Base-by-base conservation (phyloP, 2,888 invertebrate genomes). In the Drosophila rellima region DNA sequence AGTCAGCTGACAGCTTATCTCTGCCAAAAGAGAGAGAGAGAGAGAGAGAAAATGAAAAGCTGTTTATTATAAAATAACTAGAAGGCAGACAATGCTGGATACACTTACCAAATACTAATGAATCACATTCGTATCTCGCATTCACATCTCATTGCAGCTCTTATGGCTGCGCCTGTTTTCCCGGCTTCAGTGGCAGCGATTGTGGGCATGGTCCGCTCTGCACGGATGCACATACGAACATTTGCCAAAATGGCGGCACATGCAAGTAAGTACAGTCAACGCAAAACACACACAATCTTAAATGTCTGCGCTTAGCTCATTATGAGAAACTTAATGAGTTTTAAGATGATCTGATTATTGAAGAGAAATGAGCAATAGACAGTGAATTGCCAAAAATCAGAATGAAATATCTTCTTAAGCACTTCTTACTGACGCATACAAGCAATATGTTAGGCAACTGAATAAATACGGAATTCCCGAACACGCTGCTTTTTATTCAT, bases 151-250 rank as follows among this genome's bases (percentile, higher is more conserved):
- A 70, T 93, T 93, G 42, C 94, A 97, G 96, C 88, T 94, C 94
- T 65, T 97, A 96, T 92, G 94, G 93, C 90, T 97, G 97, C 92
- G 94, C 95, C 62, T 98, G 98, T 92, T 97, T 97, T 92, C 94
- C 95, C 57, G 96, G 96, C 42, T 97, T 96, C 93, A 95, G 94
- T 56, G 97, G 97, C 6, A 79, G 59, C 51, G 95, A 95, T 90
- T 98, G 97, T 91, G 96, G 97, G 44, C 94, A 94, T 80, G 97
- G 97, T 13, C 96, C 96, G 0, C 94, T 96, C 62, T 98, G 98
- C 92, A 94, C 95, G 68, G 94, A 94, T 62, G 93, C 94, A 44
- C 94, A 94, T 66, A 93, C 93, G 65, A 93, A 93, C 86, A 94
- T 95, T 90, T 98, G 98, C 92, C 94, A 95, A 92, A 97, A 97